Evolutionary conservation across 1,140 invertebrate genomes (phyloP), one percentile per base, ranked within the genome.

Genomic region (Drosophila carrolli): DNA sequence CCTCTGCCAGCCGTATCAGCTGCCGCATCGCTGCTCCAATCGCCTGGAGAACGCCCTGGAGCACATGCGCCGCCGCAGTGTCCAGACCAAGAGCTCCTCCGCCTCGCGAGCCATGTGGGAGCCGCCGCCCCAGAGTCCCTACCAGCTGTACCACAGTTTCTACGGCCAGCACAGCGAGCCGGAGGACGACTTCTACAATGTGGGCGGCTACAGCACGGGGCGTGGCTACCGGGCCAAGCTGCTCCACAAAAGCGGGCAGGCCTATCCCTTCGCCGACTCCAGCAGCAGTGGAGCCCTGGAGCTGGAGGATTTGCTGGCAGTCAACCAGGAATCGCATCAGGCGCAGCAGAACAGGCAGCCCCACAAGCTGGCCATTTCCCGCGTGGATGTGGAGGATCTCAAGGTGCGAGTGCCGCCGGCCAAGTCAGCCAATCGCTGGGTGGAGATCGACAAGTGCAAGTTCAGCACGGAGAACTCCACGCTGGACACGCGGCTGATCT

Each of bases 391-490:
- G 4, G 91, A 92, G 44, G 93, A 94, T 62, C 93, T 96, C 93
- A 91, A 94, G 56, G 95, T 96, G 5, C 93, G 95, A 32, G 92
- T 96, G 93, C 76, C 94, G 93, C 57, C 88, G 13, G 81, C 81
- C 4, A 79, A 82, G 19, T 56, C 86, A 1, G 55, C 79, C 9
- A 93, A 92, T 44, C 94, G 94, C 53, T 95, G 95, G 95, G 95
- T 95, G 7, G 93, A 94, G 44, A 95, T 97, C 0, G 96, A 97
- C 73, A 95, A 94, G 80, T 97, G 96, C 81, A 93, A 94, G 60
- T 97, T 95, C 89, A 95, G 96, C 81, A 95, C 96, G 1, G 93
- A 93, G 55, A 96, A 95, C 66, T 94, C 95, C n/a, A 96, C 95
- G 6, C 91, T 97, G 1, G 95, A 96, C 57, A 96, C 96, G 0